These are phyloP conservation scores for Fregetta grallaria DNA, from an alignment of 2,113 vertebrate genomes.

Conservation along the genomic window DNA sequence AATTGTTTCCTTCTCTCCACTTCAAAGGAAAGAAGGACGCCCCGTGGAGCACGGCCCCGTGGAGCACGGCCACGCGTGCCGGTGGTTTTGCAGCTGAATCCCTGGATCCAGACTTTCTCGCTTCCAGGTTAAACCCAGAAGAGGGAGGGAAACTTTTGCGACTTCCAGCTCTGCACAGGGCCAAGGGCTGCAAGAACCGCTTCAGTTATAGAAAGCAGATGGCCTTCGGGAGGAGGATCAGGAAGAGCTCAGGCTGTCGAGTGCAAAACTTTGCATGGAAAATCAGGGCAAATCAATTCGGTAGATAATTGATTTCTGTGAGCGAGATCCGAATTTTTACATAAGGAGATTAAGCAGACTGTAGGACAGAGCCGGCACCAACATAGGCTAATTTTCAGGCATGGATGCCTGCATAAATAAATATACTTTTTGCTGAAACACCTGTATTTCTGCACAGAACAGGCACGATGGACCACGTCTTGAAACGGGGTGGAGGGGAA, in stretches of 20 bases:
- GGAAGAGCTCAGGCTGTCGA: background rate
- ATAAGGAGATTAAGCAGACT: background rate
- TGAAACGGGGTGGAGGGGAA: background rate
- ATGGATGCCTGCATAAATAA: background rate
- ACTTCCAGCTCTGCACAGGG: background rate
- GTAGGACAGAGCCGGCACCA: background rate
- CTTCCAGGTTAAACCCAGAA: background rate
- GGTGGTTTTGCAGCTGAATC: background rate
- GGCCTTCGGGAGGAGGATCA: background rate
- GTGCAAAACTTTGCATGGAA: background rate
- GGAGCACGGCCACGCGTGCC: background rate
- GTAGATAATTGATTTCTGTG: background rate
- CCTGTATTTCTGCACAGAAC: background rate
- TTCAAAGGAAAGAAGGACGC: background rate
- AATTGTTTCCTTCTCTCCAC: background rate
- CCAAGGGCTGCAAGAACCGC: background rate
- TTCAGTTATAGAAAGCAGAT: background rate
- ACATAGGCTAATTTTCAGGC: background rate
- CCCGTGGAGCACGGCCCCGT: background rate
- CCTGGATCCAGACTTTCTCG: background rate
- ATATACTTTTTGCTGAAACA: background rate
- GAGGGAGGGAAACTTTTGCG: background rate
- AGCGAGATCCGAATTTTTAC: background rate
- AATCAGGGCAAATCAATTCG: background rate
- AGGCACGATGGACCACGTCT: background rate